These are phyloP conservation scores for Onychorhynchus coronatus DNA, from an alignment of 2,113 vertebrate species.

Conservation along the genomic window DNA sequence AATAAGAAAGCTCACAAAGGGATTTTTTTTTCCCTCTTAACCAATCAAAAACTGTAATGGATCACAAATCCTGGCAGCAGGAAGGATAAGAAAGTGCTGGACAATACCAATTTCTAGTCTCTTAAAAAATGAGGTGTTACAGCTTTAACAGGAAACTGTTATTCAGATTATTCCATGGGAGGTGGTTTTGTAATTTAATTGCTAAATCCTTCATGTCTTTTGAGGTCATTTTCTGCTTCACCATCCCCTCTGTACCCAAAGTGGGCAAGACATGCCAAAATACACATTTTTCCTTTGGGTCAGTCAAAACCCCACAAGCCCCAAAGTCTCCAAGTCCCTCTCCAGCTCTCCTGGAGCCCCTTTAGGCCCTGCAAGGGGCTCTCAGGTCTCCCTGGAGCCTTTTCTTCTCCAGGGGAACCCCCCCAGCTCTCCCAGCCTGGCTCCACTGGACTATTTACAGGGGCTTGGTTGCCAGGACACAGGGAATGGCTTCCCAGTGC, in stretches of 20 bases:
- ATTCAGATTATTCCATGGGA: not conserved
- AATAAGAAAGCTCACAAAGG: not conserved
- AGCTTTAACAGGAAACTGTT: not conserved
- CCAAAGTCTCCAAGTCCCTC: no score
- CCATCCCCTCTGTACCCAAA: not conserved
- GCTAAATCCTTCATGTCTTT: not conserved
- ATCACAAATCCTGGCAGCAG: not conserved
- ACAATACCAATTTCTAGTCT: not conserved
- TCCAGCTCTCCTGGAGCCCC: no score
- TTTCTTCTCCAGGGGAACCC: no score
- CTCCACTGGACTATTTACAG: no score
- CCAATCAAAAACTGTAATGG: not conserved
- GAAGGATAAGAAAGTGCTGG: not conserved
- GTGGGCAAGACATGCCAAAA: not conserved
- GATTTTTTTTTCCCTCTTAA: not conserved
- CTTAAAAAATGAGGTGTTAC: not conserved
- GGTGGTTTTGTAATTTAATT: not conserved
- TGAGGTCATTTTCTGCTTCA: not conserved
- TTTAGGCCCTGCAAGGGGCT: no score
- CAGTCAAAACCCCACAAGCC: not conserved
- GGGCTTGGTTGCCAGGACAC: not conserved
- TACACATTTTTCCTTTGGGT: not conserved
- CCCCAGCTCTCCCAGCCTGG: no score
- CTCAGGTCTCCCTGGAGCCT: no score
- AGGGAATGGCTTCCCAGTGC: rapidly evolving